phyloP scores from a whole-genome alignment of 2,888 invertebrate genomes.

The Agrochola litura region DNA sequence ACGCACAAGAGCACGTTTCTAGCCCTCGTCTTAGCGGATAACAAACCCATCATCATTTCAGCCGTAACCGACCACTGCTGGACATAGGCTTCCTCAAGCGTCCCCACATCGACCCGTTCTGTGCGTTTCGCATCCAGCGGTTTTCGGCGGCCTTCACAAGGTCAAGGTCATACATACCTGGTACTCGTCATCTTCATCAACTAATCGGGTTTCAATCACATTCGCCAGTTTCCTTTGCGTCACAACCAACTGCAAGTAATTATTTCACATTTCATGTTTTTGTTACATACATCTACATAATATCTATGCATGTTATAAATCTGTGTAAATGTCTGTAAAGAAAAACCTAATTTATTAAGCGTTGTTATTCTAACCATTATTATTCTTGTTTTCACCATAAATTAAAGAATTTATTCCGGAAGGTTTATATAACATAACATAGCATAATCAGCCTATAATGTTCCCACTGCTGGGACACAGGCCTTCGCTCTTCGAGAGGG shows the following conservation, averaged over 20 bases:
- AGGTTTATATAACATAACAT: background rate
- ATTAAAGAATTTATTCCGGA: background rate
- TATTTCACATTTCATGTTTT: background rate
- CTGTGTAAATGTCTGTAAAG: background rate
- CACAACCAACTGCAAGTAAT: slow-evolving; percentile 72
- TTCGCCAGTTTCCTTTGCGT: slow-evolving; percentile 68
- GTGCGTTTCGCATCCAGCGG: background rate
- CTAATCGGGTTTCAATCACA: slow-evolving; percentile 57
- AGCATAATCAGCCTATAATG: no score
- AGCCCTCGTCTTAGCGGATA: background rate
- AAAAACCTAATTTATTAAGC: background rate
- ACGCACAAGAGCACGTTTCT: background rate
- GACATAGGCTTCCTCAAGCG: background rate
- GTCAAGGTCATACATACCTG: slow-evolving; percentile 69
- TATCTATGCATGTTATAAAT: background rate
- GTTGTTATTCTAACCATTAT: background rate
- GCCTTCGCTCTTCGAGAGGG: no score
- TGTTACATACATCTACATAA: background rate
- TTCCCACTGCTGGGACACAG: no score
- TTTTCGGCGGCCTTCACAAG: background rate
- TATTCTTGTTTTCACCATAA: background rate
- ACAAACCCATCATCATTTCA: background rate
- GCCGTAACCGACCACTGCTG: background rate
- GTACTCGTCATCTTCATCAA: slow-evolving; percentile 79
- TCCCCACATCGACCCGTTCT: background rate